Conservation (phyloP, 1,140 invertebrate species). For the Drosophila parvula region DNA sequence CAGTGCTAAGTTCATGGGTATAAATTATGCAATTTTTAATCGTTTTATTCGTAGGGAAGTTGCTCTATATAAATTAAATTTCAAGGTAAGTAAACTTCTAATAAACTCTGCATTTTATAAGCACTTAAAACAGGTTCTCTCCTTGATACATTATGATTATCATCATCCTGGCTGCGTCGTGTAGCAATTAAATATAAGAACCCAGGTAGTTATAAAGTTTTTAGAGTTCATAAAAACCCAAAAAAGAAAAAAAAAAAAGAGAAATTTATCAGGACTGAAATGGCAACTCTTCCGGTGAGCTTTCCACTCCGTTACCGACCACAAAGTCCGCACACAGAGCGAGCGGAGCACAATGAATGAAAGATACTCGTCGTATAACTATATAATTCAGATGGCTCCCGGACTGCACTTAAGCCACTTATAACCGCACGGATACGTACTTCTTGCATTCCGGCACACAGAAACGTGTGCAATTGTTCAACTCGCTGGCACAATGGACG, state of each 20-base stretch:
- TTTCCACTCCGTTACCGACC: constrained; percentile 8
- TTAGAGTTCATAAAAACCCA: constrained; percentile 6
- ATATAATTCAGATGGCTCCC: constrained; percentile 69
- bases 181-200: constrained; percentile 2
- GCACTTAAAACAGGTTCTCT: not conserved
- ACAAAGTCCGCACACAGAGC: constrained; percentile 3
- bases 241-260: constrained; percentile 5
- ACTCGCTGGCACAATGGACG: constrained; percentile 68
- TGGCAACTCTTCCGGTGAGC: not conserved
- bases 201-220: constrained; percentile 7
- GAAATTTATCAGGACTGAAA: constrained; percentile 19
- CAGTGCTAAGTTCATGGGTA: too few species aligned
- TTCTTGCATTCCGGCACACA: constrained; percentile 76
- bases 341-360: constrained; percentile 30
- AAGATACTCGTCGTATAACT: constrained; percentile 33
- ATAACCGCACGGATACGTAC: constrained; percentile 42
- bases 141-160: not conserved
- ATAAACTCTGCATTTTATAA: not conserved
- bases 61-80: too few species aligned
- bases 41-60: too few species aligned
- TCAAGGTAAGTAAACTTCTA: too few species aligned
- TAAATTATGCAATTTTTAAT: too few species aligned
- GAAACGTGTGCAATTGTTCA: constrained; percentile 79
- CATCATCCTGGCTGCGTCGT: not conserved
- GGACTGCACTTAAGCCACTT: constrained; percentile 75